These are phyloP conservation scores for Erythrolamprus reginae DNA, from an alignment of 2,113 vertebrate genomes.

Conservation along the genomic window DNA sequence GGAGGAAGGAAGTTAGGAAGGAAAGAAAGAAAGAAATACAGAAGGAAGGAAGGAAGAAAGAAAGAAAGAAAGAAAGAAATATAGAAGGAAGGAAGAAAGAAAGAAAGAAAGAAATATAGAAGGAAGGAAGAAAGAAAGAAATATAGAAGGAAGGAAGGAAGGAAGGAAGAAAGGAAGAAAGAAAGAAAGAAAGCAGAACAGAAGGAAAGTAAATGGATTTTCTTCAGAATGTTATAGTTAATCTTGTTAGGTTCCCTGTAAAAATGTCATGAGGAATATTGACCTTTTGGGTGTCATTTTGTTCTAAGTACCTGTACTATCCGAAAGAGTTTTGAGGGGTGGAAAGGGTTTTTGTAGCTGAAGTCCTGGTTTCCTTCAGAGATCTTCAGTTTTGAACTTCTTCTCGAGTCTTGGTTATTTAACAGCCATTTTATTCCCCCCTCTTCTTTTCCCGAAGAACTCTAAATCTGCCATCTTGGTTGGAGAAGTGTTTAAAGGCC, in stretches of 20 bases:
- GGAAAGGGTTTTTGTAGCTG: slow-evolving; percentile 26
- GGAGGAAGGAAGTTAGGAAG: too few species aligned
- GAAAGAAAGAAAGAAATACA: too few species aligned
- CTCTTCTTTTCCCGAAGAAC: not conserved
- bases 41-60: too few species aligned
- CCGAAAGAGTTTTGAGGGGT: not conserved
- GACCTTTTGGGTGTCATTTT: not conserved
- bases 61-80: too few species aligned
- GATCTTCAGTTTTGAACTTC: not conserved
- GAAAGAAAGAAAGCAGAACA: not conserved
- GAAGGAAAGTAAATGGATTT: not conserved
- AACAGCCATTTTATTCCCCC: not conserved
- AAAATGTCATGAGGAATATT: not conserved
- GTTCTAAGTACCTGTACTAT: not conserved
- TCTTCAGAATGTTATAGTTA: not conserved
- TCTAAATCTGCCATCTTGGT: not conserved
- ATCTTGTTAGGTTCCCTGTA: not conserved
- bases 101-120: too few species aligned
- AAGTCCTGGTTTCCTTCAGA: not conserved
- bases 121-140: too few species aligned
- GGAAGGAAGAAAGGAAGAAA: too few species aligned
- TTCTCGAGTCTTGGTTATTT: not conserved
- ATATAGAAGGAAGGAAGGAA: too few species aligned
- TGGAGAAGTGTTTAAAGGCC: not conserved
- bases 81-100: too few species aligned